Base-by-base conservation (phyloP, 2,888 invertebrate genomes). In the Drosophila vallismaia region DNA sequence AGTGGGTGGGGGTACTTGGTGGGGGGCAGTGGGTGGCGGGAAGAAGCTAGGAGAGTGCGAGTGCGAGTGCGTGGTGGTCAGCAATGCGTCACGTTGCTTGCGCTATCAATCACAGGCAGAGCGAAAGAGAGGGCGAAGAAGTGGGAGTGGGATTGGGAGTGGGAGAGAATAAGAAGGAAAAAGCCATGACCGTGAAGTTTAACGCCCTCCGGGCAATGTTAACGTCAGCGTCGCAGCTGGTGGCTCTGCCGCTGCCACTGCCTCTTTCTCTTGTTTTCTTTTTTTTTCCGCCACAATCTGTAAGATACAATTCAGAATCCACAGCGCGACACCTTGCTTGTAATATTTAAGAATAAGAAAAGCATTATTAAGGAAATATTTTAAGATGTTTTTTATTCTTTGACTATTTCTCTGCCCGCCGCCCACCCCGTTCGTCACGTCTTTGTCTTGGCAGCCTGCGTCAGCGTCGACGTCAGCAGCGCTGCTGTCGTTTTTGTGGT, bases 131-230 rank as follows among this genome's bases (percentile, higher is more conserved):
- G 24, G 19, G 40, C 60, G 72, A 42, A 48, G 36, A 48, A 52
- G 42, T 8, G 7, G 19, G 69, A 67, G 74, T 33, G 28, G 28
- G 7, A 36, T 48, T 26, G 48, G 26, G 45, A 40, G 60, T 52
- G 40, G 29, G 52, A 64, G 56, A 66, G 59, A 54, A 74, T 60
- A 75, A 71, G 53, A 76, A 84, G 74, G 74, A 79, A 76, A 78
- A 77, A 77, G 88, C 84, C 84, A 86, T 88, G 88, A 86, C 89
- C 89, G 88, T 86, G 88, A 88, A 88, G 88, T 89, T 88, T 81
- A 88, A 88, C 85, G 88, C 77, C 89, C 89, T 88, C 84, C 67
- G 69, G 72, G 55, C 54, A 59, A 55, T 66, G 45, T 63, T 50
- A 48, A 54, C 49, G 54, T 68, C 68, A 42, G 29, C 70, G 36